A percentile compares a stretch with the other conserved stretches of the same genome.
phyloP scores from a whole-genome alignment of 2,888 invertebrate genomes.

The Macroteleia sp. region DNA sequence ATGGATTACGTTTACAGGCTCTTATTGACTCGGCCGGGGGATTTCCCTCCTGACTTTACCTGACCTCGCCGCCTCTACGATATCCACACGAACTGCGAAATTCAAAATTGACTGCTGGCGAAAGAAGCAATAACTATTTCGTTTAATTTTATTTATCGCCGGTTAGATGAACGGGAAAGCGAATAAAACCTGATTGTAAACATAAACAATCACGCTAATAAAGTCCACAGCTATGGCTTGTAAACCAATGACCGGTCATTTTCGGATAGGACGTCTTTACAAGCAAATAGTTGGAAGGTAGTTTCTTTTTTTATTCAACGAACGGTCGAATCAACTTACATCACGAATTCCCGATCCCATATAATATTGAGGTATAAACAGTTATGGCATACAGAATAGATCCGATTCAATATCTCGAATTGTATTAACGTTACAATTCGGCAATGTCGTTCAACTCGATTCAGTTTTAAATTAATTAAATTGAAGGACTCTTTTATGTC shows the following conservation, averaged over 20 bases:
- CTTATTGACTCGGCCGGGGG: conserved; percentile 72
- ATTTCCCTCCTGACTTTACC: conserved; percentile 55
- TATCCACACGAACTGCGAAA: conserved; percentile 32
- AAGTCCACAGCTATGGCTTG: too few species aligned
- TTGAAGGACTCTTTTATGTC: conserved; percentile 67
- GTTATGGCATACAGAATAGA: conserved; percentile 46
- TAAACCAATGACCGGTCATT: too few species aligned
- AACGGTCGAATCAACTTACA: conserved; percentile 9
- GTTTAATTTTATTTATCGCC: conserved; percentile 27
- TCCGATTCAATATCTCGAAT: conserved; percentile 41
- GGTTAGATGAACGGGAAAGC: neutral
- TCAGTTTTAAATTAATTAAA: conserved; percentile 73
- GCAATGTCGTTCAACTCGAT: conserved; percentile 56
- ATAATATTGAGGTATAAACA: conserved; percentile 45
- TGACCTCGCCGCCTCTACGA: conserved; percentile 27
- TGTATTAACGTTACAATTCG: conserved; percentile 50
- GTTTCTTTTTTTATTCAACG: neutral
- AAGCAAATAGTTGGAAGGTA: too few species aligned
- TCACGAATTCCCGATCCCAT: conserved; percentile 25
- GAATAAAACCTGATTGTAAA: conserved; percentile 5
- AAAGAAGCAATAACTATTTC: conserved; percentile 39
- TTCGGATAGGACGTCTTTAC: neutral
- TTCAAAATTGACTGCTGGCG: conserved; percentile 42
- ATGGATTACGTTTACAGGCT: conserved; percentile 75
- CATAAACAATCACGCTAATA: too few species aligned